Percentiles rank a stretch among this genome's conserved stretches.
Conservation (phyloP, 2,888 invertebrate genomes). For the Chironomus riparius region DNA sequence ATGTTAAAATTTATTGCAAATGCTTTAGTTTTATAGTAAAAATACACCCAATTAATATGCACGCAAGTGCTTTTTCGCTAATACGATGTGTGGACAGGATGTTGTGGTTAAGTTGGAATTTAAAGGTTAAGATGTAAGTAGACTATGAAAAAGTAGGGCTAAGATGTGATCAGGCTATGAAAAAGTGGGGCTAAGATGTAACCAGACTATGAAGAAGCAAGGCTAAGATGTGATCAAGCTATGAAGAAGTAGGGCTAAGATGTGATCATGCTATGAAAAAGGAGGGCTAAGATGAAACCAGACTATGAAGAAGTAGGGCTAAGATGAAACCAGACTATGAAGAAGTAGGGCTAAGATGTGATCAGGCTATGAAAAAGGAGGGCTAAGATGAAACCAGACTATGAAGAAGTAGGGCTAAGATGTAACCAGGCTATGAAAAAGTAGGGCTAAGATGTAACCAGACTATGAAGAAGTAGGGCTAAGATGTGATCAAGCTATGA, state of each 20-base stretch:
- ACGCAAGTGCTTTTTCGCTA: neutral
- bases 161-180: neutral
- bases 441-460: no score
- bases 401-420: no score
- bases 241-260: neutral
- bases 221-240: neutral
- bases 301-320: neutral
- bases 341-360: no score
- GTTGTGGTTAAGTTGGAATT: neutral
- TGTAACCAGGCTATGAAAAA: no score
- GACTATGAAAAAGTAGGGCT: neutral
- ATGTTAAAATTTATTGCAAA: neutral
- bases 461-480: no score
- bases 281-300: neutral
- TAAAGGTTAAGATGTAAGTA: neutral
- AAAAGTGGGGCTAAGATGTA: neutral
- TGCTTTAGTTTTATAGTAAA: neutral
- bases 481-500: no score
- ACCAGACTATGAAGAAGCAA: neutral
- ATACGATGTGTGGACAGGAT: no score
- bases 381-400: no score
- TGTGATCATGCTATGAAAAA: neutral
- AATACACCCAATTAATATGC: neutral
- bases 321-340: no score
- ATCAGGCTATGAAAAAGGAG: no score